Evolutionary conservation across 2,888 invertebrate genomes (phyloP).

Genomic region (Sclerodermus sp.): DNA sequence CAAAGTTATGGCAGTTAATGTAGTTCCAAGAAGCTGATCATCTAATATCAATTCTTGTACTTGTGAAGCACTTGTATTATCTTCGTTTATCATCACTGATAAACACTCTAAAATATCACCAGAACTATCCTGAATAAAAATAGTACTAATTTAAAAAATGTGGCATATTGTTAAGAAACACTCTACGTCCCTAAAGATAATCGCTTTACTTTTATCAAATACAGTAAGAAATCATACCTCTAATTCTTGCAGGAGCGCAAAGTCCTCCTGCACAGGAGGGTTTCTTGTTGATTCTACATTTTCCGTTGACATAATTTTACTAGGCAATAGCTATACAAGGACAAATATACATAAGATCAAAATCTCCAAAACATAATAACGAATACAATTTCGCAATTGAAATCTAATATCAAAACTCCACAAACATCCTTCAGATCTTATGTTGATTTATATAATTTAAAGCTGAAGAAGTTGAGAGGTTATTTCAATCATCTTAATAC

Average conservation of each 20-base stretch:
- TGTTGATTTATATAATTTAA: too few species aligned
- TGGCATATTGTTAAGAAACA: background rate
- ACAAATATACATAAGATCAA: constrained; percentile 13
- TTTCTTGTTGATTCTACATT: constrained; percentile 36
- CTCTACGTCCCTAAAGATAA: too few species aligned
- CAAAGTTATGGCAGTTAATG: constrained; percentile 50
- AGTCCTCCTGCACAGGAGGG: constrained; percentile 33
- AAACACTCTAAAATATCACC: constrained; percentile 43
- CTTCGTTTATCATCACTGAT: constrained; percentile 44
- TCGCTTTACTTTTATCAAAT: too few species aligned
- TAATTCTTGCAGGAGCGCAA: constrained; percentile 35
- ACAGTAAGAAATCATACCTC: too few species aligned
- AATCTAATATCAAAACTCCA: too few species aligned
- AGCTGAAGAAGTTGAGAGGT: too few species aligned
- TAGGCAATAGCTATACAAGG: constrained; percentile 20
- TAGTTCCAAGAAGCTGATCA: constrained; percentile 42
- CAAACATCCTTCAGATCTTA: too few species aligned
- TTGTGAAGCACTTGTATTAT: constrained; percentile 27
- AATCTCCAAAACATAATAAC: too few species aligned
- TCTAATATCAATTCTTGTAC: constrained; percentile 43
- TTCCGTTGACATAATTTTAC: constrained; percentile 42
- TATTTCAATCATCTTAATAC: too few species aligned
- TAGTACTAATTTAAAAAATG: background rate
- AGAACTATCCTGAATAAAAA: constrained; percentile 31
- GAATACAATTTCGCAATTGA: too few species aligned